A percentile compares a stretch with the other conserved stretches of the same genome.
These are phyloP conservation scores for Eremophila alpestris DNA, from an alignment of 2,797 vertebrate genomes.

Conservation along the genomic window DNA sequence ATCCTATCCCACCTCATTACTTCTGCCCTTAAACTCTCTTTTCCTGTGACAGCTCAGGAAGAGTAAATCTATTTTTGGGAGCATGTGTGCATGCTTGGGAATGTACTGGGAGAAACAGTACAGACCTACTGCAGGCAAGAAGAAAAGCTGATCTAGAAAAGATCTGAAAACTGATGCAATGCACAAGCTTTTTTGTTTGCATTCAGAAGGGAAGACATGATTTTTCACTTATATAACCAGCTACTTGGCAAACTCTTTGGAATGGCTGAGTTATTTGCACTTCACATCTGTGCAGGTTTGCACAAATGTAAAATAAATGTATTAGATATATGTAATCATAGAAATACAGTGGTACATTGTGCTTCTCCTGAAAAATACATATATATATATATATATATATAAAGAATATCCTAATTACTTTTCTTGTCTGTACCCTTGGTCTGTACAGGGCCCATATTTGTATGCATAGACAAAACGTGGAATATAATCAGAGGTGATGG, in stretches of 20 bases:
- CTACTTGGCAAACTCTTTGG: background rate
- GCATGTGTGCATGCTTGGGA: background rate
- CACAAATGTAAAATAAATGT: background rate
- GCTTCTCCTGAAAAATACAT: background rate
- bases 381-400: background rate
- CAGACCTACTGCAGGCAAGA: background rate
- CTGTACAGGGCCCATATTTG: constrained; percentile 94
- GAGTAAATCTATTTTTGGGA: background rate
- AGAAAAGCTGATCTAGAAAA: background rate
- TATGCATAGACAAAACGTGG: constrained; percentile 98
- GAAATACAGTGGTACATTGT: background rate
- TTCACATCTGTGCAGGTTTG: background rate
- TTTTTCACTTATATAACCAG: background rate
- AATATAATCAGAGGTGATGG: constrained; percentile 98
- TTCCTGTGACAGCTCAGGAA: background rate
- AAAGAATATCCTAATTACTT: constrained; percentile 76
- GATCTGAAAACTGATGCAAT: background rate
- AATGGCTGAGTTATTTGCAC: background rate
- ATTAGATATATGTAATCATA: background rate
- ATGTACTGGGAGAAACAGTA: background rate
- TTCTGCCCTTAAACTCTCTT: background rate
- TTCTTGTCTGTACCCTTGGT: constrained; percentile 85
- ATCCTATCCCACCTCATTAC: background rate
- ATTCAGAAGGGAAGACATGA: background rate
- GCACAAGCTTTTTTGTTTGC: background rate